These are phyloP conservation scores for Lithophane leautieri DNA, from an alignment of 2,888 invertebrate genomes.

Conservation along the genomic window DNA sequence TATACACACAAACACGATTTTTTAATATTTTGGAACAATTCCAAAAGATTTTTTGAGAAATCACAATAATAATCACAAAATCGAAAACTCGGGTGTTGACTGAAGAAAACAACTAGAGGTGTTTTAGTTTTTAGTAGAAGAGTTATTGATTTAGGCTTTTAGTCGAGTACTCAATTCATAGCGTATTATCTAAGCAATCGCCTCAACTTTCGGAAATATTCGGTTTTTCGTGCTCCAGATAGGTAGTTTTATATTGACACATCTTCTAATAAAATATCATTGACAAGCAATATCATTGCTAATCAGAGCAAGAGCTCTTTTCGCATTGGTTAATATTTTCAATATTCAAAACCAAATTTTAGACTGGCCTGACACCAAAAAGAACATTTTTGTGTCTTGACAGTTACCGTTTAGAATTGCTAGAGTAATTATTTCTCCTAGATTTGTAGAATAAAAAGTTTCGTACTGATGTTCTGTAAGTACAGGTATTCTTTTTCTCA, in stretches of 20 bases:
- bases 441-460: neutral
- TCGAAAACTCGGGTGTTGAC: slow-evolving; percentile 41
- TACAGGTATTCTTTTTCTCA: neutral
- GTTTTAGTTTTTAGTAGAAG: neutral
- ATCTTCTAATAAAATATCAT: no score
- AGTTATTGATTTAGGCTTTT: slow-evolving; percentile 48
- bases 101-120: slow-evolving; percentile 53
- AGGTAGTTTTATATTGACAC: fast-evolving
- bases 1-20: slow-evolving; percentile 55
- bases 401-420: slow-evolving; percentile 3
- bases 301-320: neutral
- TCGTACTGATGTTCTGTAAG: no score
- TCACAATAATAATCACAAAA: slow-evolving; percentile 44
- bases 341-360: no score
- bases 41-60: slow-evolving; percentile 54
- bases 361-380: fast-evolving
- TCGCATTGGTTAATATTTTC: neutral
- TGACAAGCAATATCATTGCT: no score
- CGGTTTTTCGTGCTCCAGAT: neutral
- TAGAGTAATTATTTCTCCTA: neutral
- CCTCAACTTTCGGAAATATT: neutral
- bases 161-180: slow-evolving; percentile 33
- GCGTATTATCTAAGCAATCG: no score
- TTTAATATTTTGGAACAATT: slow-evolving; percentile 59
- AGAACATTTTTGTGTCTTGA: neutral